phyloP scores from a whole-genome alignment of 2,888 invertebrate species.

The Osmoderma eremita region DNA sequence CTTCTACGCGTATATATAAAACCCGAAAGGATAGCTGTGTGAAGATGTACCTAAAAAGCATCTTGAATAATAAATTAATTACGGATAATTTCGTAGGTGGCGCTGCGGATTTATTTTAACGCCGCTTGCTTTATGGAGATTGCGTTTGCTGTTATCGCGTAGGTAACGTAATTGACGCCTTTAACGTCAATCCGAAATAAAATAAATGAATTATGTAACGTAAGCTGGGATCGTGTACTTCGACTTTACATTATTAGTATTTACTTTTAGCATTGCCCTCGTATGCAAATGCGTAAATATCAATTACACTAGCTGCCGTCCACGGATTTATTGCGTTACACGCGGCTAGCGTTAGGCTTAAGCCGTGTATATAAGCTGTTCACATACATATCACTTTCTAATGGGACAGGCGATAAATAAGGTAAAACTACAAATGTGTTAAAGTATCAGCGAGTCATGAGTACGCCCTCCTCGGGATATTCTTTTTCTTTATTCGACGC shows the following conservation, averaged over 20 bases:
- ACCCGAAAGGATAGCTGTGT: too few relatives aligned
- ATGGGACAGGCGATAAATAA: slow-evolving; percentile 56
- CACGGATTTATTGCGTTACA: slow-evolving; percentile 15
- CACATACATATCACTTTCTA: slow-evolving; percentile 59
- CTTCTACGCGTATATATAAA: too few relatives aligned
- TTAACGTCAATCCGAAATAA: too few relatives aligned
- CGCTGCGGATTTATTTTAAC: too few relatives aligned
- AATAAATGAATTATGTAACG: too few relatives aligned
- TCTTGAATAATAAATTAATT: too few relatives aligned
- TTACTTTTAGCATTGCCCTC: slow-evolving; percentile 7
- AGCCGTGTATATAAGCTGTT: slow-evolving; percentile 44
- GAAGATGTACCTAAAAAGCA: too few relatives aligned
- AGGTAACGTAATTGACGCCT: too few relatives aligned
- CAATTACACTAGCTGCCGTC: slow-evolving; percentile 30
- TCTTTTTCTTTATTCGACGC: neutral
- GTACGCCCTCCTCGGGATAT: slow-evolving; percentile 41
- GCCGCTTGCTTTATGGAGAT: too few relatives aligned
- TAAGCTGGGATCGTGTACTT: too few relatives aligned
- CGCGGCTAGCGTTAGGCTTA: slow-evolving; percentile 1
- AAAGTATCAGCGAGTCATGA: slow-evolving; percentile 50
- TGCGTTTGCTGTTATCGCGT: too few relatives aligned
- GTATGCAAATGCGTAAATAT: slow-evolving; percentile 26
- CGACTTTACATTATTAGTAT: neutral
- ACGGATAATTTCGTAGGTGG: too few relatives aligned
- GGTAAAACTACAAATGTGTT: slow-evolving; percentile 52